These are phyloP conservation scores for Drosophila infuscata DNA, from an alignment of 2,888 invertebrate species.

Conservation along the genomic window DNA sequence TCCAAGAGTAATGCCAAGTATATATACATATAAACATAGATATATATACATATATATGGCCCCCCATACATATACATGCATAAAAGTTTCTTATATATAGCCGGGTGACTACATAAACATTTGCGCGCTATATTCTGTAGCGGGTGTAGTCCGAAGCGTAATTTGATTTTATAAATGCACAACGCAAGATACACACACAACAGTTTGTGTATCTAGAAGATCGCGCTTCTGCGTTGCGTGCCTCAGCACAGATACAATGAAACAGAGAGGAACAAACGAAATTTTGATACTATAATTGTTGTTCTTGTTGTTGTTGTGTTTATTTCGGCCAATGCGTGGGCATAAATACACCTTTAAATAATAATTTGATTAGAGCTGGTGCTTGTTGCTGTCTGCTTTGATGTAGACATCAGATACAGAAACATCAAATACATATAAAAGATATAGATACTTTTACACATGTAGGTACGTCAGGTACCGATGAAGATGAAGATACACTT, in stretches of 20 bases:
- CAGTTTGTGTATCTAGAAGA: conserved; percentile 59
- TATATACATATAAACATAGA: conserved; percentile 30
- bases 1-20: conserved; percentile 66
- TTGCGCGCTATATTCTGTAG: conserved; percentile 48
- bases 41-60: conserved; percentile 14
- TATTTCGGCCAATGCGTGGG: conserved; percentile 56
- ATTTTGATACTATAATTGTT: conserved; percentile 31
- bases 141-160: conserved; percentile 69
- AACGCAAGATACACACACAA: conserved; percentile 50
- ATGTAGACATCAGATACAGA: conserved; percentile 16
- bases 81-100: conserved; percentile 37
- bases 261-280: conserved; percentile 35
- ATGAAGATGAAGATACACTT: conserved; percentile 11
- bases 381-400: conserved; percentile 9
- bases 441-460: conserved; percentile 1
- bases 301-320: conserved; percentile 19
- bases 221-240: conserved; percentile 41
- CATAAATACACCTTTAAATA: conserved; percentile 35
- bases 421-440: conserved; percentile 8
- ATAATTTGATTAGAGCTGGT: conserved; percentile 39
- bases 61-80: conserved; percentile 16
- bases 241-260: conserved; percentile 29
- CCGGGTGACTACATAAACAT: conserved; percentile 67
- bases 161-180: conserved; percentile 72
- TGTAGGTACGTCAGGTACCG: conserved; percentile 6